Evolutionary conservation across 2,797 vertebrate species (phyloP).

Genomic region (Pachyuromys duprasi): DNA sequence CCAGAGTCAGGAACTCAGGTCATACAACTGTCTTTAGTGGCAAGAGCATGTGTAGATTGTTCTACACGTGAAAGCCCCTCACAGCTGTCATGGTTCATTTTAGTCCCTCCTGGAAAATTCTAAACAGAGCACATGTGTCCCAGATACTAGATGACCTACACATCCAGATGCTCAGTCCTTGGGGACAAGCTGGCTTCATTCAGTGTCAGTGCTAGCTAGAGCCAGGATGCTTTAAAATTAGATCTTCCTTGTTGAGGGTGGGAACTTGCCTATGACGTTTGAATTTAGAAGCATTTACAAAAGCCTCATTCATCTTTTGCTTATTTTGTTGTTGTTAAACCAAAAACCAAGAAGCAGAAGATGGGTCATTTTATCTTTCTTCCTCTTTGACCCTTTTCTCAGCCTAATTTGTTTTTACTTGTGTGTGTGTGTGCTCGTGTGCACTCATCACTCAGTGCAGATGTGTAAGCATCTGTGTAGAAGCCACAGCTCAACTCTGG

Average conservation of each 20-base stretch:
- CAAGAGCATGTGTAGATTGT: not conserved
- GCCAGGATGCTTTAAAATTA: conserved; percentile 46
- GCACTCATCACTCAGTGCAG: not conserved
- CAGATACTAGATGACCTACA: conserved; percentile 7
- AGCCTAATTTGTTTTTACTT: not conserved
- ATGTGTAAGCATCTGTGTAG: not conserved
- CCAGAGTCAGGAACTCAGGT: not conserved
- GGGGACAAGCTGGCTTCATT: not conserved
- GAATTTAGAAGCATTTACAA: conserved; percentile 23
- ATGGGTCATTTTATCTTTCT: not conserved
- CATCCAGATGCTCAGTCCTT: not conserved
- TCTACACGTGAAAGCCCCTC: conserved; percentile 35
- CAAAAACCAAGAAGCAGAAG: not conserved
- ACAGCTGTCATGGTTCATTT: conserved; percentile 66
- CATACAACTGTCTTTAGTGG: conserved; percentile 17
- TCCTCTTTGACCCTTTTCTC: not conserved
- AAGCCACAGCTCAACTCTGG: not conserved
- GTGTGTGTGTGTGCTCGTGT: not conserved
- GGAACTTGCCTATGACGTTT: not conserved
- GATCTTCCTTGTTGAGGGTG: not conserved
- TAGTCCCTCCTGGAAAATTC: conserved; percentile 70
- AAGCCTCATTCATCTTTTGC: not conserved
- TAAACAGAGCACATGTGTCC: conserved; percentile 33
- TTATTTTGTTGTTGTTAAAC: not conserved
- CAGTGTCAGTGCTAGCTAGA: conserved; percentile 4